phyloP scores from a whole-genome alignment of 1,140 invertebrate species.

The Phortica variegata region DNA sequence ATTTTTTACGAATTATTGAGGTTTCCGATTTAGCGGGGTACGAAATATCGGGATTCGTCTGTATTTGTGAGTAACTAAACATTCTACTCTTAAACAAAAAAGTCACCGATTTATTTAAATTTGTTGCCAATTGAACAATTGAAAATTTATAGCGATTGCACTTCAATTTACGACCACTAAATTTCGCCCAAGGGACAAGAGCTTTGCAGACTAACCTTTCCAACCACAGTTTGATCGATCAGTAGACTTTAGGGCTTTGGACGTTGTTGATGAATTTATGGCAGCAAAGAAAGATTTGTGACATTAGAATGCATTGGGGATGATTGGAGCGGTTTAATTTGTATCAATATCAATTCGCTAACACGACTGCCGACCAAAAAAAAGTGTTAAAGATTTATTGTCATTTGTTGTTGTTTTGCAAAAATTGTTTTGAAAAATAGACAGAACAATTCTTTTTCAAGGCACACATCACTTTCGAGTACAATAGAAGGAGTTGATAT shows the following conservation, averaged over 20 bases:
- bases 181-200: slow-evolving; percentile 25
- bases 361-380: neutral
- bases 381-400: slow-evolving; percentile 6
- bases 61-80: no score
- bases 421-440: slow-evolving; percentile 9
- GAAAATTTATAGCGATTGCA: slow-evolving; percentile 48
- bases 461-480: neutral
- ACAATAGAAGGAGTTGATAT: slow-evolving; percentile 1
- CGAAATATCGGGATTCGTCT: no score
- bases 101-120: no score
- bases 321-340: no score
- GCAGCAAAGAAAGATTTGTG: slow-evolving; percentile 11
- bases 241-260: slow-evolving; percentile 33
- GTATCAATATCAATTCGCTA: neutral
- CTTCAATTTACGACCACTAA: slow-evolving; percentile 48
- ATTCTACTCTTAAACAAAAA: no score
- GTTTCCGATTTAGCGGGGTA: no score
- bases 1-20: no score
- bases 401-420: neutral
- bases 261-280: slow-evolving; percentile 43
- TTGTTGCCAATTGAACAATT: slow-evolving; percentile 33
- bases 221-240: slow-evolving; percentile 50
- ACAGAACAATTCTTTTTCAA: neutral
- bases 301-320: slow-evolving; percentile 2
- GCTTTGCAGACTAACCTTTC: slow-evolving; percentile 28